Evolutionary conservation across 2,888 invertebrate genomes (phyloP).

Genomic region (Trachelus stipa): DNA sequence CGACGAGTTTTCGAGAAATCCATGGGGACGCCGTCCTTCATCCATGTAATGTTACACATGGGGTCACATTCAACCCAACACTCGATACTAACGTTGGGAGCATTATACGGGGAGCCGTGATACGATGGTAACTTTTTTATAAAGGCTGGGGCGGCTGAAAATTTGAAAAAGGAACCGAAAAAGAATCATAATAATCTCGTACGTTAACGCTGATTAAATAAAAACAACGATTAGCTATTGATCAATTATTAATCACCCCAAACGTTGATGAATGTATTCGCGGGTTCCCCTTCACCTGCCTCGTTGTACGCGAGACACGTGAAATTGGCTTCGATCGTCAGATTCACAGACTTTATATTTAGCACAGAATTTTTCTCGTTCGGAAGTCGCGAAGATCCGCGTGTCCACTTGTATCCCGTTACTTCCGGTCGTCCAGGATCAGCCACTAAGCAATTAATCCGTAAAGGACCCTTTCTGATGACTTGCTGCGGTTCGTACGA

Average conservation of each 20-base stretch:
- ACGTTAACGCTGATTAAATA: slow-evolving; percentile 57
- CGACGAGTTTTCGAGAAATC: slow-evolving; percentile 70
- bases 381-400: slow-evolving; percentile 79
- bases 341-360: slow-evolving; percentile 84
- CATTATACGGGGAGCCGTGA: slow-evolving; percentile 83
- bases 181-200: slow-evolving; percentile 45
- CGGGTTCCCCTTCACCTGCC: slow-evolving; percentile 82
- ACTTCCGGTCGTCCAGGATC: slow-evolving; percentile 86
- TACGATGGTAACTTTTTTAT: slow-evolving; percentile 86
- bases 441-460: slow-evolving; percentile 85
- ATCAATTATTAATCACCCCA: slow-evolving; percentile 69
- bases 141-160: slow-evolving; percentile 86
- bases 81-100: slow-evolving; percentile 76
- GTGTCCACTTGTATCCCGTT: slow-evolving; percentile 82
- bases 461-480: slow-evolving; percentile 84
- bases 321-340: slow-evolving; percentile 90
- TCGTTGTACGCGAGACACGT: slow-evolving; percentile 89
- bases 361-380: slow-evolving; percentile 82
- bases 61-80: slow-evolving; percentile 93
- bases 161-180: slow-evolving; percentile 14
- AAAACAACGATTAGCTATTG: slow-evolving; percentile 25
- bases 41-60: slow-evolving; percentile 86
- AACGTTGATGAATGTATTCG: slow-evolving; percentile 78
- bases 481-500: slow-evolving; percentile 81
- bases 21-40: slow-evolving; percentile 80